A percentile compares a stretch with the other conserved stretches of the same genome.
Conservation (phyloP, 1,140 invertebrate species). For the Adoxophyes honmai region DNA sequence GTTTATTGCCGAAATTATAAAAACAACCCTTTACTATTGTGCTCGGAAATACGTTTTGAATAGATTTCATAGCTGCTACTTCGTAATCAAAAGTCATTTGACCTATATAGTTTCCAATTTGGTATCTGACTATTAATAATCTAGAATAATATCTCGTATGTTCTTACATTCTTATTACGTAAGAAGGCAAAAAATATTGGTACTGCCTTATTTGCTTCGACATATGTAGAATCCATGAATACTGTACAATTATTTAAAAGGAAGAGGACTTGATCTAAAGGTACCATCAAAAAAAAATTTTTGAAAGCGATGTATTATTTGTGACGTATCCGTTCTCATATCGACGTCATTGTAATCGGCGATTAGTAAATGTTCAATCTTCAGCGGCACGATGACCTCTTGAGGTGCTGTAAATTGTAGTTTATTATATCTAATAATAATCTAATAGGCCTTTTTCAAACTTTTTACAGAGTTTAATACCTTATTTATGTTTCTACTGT, state of each 20-base stretch:
- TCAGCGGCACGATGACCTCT: neutral
- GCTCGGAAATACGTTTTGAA: constrained; percentile 2
- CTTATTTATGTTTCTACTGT: too few relatives aligned
- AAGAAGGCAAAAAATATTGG: constrained; percentile 4
- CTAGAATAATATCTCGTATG: constrained; percentile 5
- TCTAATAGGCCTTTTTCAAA: too few relatives aligned
- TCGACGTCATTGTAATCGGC: neutral
- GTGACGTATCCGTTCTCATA: neutral
- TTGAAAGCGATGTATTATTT: neutral
- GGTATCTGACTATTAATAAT: constrained; percentile 6
- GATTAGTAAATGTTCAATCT: neutral
- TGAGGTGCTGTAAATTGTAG: neutral
- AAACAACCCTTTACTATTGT: too few relatives aligned
- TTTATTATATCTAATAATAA: too few relatives aligned
- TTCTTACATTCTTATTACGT: constrained; percentile 13
- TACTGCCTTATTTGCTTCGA: too few relatives aligned
- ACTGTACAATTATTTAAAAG: constrained; percentile 11
- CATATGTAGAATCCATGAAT: constrained; percentile 6
- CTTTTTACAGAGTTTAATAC: too few relatives aligned
- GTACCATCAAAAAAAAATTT: constrained; percentile 16
- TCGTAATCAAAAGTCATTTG: constrained; percentile 13
- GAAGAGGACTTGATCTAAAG: constrained; percentile 11
- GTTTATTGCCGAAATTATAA: too few relatives aligned
- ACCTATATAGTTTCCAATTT: constrained; percentile 4
- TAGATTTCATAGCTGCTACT: constrained; percentile 11